Evolutionary conservation across 2,888 invertebrate genomes (phyloP), one percentile per base, ranked within the genome.

Genomic region (Proisotoma minuta): DNA sequence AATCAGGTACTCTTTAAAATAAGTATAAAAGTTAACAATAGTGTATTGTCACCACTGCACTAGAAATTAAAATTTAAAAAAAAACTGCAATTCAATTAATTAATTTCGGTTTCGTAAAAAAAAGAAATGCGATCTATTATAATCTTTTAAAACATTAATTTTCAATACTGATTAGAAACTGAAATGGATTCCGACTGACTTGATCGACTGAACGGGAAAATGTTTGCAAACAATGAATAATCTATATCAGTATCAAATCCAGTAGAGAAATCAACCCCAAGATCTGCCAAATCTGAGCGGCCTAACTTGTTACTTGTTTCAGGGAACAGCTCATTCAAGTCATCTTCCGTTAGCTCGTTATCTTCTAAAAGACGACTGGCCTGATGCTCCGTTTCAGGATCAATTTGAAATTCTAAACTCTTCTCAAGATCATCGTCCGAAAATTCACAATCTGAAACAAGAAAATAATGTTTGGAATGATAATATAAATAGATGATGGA

Each of bases 271-370:
- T 69, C 69, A 49, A 70, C 65, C n/a, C 73, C 72, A n/a, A 73
- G 62, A 52, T 73, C 71, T 18, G 63, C 59, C n/a, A 72, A 59
- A 63, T 72, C 72, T 57, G 59, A 28, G 47, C 65, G 27, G 20
- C 65, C 65, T 29, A 65, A 57, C 40, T 71, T 65, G 39, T 70
- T 68, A 5, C 72, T 66, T 23, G 69, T 69, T 58, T 72, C 88
- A 76, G 85, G 83, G 78, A 89, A 89, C 58, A 90, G 82, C 77
- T 90, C 90, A 77, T 86, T 88, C 78, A 91, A 89, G 75, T 89
- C 88, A 77, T 89, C 89, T 65, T 87, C 86, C 65, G 85, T 87
- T 74, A 90, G 84, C 76, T 88, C 89, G 64, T 79, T 78, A 57
- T 80, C 79, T 74, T 88, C 87, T 68, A 87, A 78, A 52, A 87